Percentiles rank a stretch among this genome's conserved stretches.
Evolutionary conservation across 2,888 invertebrate species (phyloP).

Genomic region (Dryadula phaetusa): DNA sequence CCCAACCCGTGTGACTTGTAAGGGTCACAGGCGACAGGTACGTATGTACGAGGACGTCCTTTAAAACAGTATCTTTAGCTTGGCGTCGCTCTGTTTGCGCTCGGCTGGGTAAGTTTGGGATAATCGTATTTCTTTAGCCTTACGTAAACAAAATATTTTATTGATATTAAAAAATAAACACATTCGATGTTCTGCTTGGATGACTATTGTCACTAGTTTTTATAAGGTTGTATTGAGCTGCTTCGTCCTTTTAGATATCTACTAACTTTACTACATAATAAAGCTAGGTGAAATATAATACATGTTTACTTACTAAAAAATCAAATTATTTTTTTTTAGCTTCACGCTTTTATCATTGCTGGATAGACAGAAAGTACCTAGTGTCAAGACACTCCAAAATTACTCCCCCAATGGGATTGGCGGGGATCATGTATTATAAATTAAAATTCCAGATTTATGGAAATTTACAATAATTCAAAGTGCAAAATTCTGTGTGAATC

Average conservation of each 20-base stretch:
- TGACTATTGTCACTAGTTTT: background rate
- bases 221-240: background rate
- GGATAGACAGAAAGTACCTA: too few species aligned
- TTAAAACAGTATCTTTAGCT: constrained; percentile 17
- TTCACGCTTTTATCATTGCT: too few species aligned
- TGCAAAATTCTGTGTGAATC: background rate
- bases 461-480: too few species aligned
- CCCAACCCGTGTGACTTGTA: background rate
- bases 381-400: too few species aligned
- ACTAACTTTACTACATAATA: background rate
- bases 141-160: constrained; percentile 18
- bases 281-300: too few species aligned
- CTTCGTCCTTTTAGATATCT: background rate
- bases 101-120: constrained; percentile 22
- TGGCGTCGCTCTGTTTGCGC: constrained; percentile 14
- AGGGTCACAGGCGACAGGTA: background rate
- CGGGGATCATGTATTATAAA: too few species aligned
- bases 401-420: too few species aligned
- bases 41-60: too few species aligned
- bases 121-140: constrained; percentile 15
- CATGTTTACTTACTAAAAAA: background rate
- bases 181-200: background rate
- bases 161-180: constrained; percentile 18
- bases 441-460: too few species aligned
- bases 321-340: too few species aligned